Conservation (phyloP, 2,113 vertebrate species). For the Psephotus haematonotus region DNA sequence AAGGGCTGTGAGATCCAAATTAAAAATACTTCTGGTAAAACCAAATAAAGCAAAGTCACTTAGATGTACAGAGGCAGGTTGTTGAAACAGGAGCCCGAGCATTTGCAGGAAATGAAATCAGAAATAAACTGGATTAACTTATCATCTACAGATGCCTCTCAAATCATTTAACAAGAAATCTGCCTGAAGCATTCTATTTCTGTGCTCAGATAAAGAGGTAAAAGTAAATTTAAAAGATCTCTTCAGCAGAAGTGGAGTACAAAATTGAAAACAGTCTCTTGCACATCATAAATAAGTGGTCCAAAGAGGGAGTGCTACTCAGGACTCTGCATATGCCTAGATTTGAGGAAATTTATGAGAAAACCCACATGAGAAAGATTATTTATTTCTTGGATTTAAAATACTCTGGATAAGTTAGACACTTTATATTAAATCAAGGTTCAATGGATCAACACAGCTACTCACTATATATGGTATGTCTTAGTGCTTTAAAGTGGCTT, state of each 20-base stretch:
- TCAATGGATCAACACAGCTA: not conserved
- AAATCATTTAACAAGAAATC: conserved; percentile 19
- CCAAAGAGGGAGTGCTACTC: not conserved
- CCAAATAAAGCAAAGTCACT: not conserved
- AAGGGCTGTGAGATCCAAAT: not conserved
- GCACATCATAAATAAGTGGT: conserved; percentile 22
- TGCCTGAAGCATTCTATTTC: conserved; percentile 3
- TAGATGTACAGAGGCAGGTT: not conserved
- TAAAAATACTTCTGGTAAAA: not conserved
- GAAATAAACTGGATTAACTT: not conserved
- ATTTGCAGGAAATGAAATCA: conserved; percentile 38
- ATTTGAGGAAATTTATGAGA: not conserved
- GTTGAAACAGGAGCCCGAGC: not conserved
- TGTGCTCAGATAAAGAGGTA: conserved; percentile 18
- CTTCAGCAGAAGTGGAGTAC: not conserved
- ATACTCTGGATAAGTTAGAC: not conserved
- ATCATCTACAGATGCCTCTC: not conserved
- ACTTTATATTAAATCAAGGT: not conserved
- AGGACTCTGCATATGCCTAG: not conserved
- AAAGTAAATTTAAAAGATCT: conserved; percentile 1
- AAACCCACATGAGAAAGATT: not conserved
- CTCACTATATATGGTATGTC: not conserved
- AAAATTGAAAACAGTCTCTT: conserved; percentile 29
- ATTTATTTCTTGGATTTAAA: not conserved
- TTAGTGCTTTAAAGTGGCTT: not conserved